phyloP scores from a whole-genome alignment of 2,888 invertebrate genomes.

The Sinhomidia bicolor region DNA sequence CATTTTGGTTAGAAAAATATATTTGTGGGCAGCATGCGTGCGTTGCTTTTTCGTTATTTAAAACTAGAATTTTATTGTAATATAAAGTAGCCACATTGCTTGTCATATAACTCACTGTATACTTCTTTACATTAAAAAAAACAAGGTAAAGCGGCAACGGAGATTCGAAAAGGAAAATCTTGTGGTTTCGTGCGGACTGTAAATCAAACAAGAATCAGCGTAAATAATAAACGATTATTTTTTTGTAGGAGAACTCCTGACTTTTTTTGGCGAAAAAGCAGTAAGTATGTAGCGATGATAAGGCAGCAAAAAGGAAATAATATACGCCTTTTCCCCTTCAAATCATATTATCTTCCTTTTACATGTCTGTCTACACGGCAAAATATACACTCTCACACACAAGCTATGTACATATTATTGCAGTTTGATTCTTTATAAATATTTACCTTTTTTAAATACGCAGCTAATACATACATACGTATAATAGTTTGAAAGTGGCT shows the following conservation, averaged over 20 bases:
- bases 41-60: no score
- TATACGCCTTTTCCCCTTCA: not conserved
- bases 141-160: no score
- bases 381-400: no score
- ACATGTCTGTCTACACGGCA: no score
- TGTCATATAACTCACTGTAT: no score
- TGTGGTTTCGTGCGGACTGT: slow-evolving; percentile 26
- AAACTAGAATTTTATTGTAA: no score
- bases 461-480: no score
- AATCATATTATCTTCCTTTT: no score
- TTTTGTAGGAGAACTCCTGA: not conserved
- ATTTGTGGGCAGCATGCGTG: no score
- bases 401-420: no score
- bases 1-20: no score
- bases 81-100: no score
- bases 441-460: not conserved
- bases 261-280: not conserved
- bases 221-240: slow-evolving; percentile 30
- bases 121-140: not conserved
- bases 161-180: not conserved
- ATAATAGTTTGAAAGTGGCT: not conserved
- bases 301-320: not conserved
- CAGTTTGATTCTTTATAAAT: not conserved
- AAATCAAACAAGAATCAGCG: slow-evolving; percentile 55
- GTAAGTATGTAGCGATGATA: not conserved